Conservation (phyloP, 2,113 vertebrate species). For the Porphyrio hochstetteri region DNA sequence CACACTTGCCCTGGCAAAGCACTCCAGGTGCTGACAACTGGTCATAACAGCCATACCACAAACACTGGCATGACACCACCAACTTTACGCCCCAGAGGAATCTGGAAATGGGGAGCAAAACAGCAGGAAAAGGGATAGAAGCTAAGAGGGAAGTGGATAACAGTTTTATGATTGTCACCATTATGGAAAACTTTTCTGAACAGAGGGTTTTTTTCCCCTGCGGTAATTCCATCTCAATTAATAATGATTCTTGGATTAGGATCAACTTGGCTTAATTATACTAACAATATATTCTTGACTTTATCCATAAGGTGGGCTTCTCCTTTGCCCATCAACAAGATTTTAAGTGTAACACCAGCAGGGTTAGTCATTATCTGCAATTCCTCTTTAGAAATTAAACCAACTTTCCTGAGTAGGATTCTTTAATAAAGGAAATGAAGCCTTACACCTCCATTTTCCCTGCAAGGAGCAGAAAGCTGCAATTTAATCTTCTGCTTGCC, state of each 20-base stretch:
- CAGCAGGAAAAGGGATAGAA: background rate
- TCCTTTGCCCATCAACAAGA: background rate
- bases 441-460: background rate
- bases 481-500: slow-evolving; percentile 37
- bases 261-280: background rate
- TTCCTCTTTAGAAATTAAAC: background rate
- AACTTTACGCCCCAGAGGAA: background rate
- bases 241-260: background rate
- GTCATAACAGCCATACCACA: background rate
- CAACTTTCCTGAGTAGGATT: background rate
- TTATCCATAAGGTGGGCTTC: background rate
- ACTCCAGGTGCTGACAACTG: background rate
- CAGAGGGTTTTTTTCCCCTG: background rate
- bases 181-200: background rate
- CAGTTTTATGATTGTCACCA: background rate
- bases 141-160: background rate
- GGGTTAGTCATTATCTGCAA: background rate
- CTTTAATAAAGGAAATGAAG: background rate
- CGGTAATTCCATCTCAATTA: background rate
- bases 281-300: background rate
- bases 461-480: slow-evolving; percentile 9
- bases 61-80: background rate
- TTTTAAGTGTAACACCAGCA: background rate
- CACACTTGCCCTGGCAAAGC: fast-evolving
- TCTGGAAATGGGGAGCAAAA: background rate